Conservation (phyloP, 2,888 invertebrate species). For the Caenorhabditis doughertyi region DNA sequence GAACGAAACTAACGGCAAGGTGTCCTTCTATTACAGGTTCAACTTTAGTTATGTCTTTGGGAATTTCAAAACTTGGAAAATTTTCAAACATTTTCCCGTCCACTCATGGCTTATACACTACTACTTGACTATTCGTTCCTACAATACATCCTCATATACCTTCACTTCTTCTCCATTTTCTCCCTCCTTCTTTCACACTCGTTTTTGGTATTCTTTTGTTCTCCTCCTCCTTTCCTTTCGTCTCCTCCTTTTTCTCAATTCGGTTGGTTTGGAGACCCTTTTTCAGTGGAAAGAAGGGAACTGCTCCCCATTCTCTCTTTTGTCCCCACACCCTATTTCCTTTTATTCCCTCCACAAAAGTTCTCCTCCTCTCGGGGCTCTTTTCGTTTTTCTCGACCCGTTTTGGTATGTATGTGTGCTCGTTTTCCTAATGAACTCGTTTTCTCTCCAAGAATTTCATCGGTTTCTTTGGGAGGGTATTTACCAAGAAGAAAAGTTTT, state of each 20-base stretch:
- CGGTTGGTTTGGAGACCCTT: slow-evolving; percentile 19
- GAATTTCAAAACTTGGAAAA: too few relatives aligned
- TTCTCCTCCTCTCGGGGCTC: background rate
- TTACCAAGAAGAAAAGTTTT: background rate
- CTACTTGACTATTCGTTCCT: background rate
- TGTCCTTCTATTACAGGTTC: too few relatives aligned
- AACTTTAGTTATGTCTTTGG: too few relatives aligned
- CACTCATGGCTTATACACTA: background rate
- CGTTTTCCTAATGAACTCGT: slow-evolving; percentile 45
- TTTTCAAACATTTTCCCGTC: background rate
- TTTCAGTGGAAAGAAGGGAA: background rate
- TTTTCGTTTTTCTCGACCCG: background rate
- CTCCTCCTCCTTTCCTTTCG: background rate
- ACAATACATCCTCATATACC: too few relatives aligned
- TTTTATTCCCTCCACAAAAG: slow-evolving; percentile 4
- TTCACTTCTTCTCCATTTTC: slow-evolving; percentile 4
- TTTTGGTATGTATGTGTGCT: background rate
- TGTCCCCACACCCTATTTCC: background rate
- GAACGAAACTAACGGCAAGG: too few relatives aligned
- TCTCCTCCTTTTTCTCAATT: background rate
- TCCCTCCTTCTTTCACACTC: slow-evolving; percentile 43
- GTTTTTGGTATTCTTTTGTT: slow-evolving; percentile 50
- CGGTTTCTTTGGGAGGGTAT: background rate
- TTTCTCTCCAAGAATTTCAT: slow-evolving; percentile 1
- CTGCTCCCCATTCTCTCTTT: slow-evolving; percentile 13